These are phyloP conservation scores for Diorhabda sublineata DNA, from an alignment of 1,140 invertebrate genomes.

Conservation along the genomic window DNA sequence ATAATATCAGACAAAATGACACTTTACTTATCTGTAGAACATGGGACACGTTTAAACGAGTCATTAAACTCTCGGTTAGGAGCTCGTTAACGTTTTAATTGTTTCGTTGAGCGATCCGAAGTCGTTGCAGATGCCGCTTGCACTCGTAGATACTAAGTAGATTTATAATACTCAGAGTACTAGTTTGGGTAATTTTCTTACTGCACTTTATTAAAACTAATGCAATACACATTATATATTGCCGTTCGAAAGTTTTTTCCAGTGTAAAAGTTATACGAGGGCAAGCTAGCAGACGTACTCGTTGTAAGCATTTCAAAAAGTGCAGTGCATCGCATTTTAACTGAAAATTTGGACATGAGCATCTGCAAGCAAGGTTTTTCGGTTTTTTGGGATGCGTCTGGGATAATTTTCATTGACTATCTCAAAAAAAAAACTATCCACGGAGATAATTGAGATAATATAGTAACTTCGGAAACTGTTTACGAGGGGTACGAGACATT, in stretches of 20 bases:
- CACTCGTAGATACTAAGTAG: conserved; percentile 28
- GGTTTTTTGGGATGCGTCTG: too few relatives aligned
- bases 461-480: too few relatives aligned
- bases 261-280: conserved; percentile 15
- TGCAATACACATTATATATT: conserved; percentile 32
- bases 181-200: conserved; percentile 21
- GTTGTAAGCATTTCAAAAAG: too few relatives aligned
- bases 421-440: too few relatives aligned
- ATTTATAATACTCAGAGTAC: conserved; percentile 26
- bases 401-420: too few relatives aligned
- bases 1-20: conserved; percentile 14
- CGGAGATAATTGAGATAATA: too few relatives aligned
- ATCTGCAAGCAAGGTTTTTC: too few relatives aligned
- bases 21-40: conserved; percentile 16
- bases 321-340: too few relatives aligned
- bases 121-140: conserved; percentile 24
- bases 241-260: conserved; percentile 28
- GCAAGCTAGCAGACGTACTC: too few relatives aligned
- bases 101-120: conserved; percentile 40
- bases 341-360: too few relatives aligned
- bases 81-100: conserved; percentile 43
- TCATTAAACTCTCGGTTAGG: conserved; percentile 40
- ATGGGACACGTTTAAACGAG: conserved; percentile 38
- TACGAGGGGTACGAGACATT: too few relatives aligned
- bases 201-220: conserved; percentile 30